Evolutionary conservation across 2,113 vertebrate species (phyloP), one percentile per base, ranked within the genome.

Genomic region (Rattus rattus): DNA sequence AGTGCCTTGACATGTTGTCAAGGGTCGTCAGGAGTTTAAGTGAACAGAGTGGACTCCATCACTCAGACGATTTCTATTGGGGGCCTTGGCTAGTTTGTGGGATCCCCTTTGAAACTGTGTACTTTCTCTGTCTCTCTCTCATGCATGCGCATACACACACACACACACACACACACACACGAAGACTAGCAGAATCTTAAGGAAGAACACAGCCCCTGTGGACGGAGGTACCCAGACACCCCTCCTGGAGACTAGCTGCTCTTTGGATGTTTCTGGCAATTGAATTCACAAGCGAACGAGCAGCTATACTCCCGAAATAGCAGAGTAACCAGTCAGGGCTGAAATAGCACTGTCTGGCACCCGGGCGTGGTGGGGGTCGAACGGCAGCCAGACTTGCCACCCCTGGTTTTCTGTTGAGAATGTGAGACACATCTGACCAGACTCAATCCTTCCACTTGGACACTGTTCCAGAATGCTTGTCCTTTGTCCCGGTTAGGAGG

Each of bases 51-150:
- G 49, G 96, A 54, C 52, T 69, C 2, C 30, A 28, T 94, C 26
- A 17, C 94, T 90, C 47, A 73, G 86, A 95, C 92, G 75, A 96
- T 80, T 83, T 97, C 2, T 13, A 54, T 80, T 70, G 39, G 59
- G 49, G 69, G 4, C 80, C 96, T 97, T 73, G 88, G 69, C 91
- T 75, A 85, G 7, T 73, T 43, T 30, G 39, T 76, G 73, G 65
- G 54, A 52, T 84, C 52, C 54, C 49, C 92, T 96, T 30, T 95
- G 91, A 97, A 94, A 69, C 43, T 52, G 54, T 43, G 3, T 3
- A 43, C 33, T 36, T 13, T 17, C 33, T 19, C 6, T n/a, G 30
- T 17, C 69, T n/a, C 33, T 36, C 14, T 17, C 30, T 69, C n/a
- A 13, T 10, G 20, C 7, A 33, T 0, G 0, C 1, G 72, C 43